Conservation (phyloP, 1,140 invertebrate genomes). For the Hylaeus anthracinus region DNA sequence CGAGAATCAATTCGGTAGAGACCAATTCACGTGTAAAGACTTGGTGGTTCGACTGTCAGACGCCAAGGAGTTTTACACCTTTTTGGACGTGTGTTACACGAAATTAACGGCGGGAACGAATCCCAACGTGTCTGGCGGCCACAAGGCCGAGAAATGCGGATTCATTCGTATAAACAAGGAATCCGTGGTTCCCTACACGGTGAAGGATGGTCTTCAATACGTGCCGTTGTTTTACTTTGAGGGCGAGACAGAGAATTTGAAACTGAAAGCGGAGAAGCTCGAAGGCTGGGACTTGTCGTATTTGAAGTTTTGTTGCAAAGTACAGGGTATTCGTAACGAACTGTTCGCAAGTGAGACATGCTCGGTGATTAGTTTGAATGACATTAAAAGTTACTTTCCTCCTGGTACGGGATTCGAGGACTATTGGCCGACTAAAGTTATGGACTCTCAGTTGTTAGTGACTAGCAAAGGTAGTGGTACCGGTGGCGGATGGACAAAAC, state of each 20-base stretch:
- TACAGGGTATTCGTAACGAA: conserved; percentile 95
- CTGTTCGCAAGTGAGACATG: conserved; percentile 94
- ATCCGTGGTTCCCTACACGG: conserved; percentile 95
- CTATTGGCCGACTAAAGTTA: conserved; percentile 94
- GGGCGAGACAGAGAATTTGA: conserved; percentile 94
- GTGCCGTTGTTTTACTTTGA: conserved; percentile 97
- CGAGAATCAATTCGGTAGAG: conserved; percentile 93
- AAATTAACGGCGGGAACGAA: conserved; percentile 86
- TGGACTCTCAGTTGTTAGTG: conserved; percentile 87
- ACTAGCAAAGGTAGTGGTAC: conserved; percentile 83
- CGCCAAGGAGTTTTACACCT: conserved; percentile 94
- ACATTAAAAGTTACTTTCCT: conserved; percentile 95
- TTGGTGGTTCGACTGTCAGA: conserved; percentile 93
- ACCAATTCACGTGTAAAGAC: conserved; percentile 94
- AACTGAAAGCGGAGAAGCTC: conserved; percentile 90
- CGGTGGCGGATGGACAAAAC: conserved; percentile 84
- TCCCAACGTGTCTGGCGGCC: conserved; percentile 80
- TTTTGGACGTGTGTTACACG: conserved; percentile 92
- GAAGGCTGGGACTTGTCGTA: conserved; percentile 96
- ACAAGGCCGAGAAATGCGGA: conserved; percentile 90
- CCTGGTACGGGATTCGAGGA: conserved; percentile 93
- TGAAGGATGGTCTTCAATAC: conserved; percentile 90
- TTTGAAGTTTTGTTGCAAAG: conserved; percentile 96
- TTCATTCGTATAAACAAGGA: conserved; percentile 97
- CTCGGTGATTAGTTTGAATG: conserved; percentile 92